These are phyloP conservation scores for Psephotus haematonotus DNA, from an alignment of 2,113 vertebrate genomes.

Conservation along the genomic window DNA sequence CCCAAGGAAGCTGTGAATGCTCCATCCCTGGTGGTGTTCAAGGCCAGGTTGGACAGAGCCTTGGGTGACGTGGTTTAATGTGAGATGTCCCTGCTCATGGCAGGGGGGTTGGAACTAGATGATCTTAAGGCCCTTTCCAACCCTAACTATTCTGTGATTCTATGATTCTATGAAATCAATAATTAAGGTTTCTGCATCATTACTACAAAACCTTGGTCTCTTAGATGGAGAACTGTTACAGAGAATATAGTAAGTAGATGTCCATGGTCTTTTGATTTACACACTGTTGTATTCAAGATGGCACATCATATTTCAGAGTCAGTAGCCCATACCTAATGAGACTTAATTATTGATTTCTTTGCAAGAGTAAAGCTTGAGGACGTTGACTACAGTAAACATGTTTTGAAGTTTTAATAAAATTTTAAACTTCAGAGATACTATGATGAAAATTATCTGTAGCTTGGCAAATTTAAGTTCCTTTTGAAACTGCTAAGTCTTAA, in stretches of 20 bases:
- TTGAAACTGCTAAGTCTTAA: background rate
- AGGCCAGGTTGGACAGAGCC: too few relatives aligned
- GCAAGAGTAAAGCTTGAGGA: background rate
- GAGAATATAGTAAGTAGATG: background rate
- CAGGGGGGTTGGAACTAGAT: too few relatives aligned
- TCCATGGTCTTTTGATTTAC: background rate
- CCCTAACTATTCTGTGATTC: too few relatives aligned
- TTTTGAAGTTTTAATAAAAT: background rate
- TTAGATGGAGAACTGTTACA: background rate
- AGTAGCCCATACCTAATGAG: background rate
- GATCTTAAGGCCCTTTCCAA: too few relatives aligned
- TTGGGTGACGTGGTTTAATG: too few relatives aligned
- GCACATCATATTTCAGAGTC: background rate
- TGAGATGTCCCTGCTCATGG: too few relatives aligned
- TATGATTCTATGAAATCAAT: background rate
- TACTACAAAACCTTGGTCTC: background rate
- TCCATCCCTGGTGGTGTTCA: too few relatives aligned
- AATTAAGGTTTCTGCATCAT: background rate
- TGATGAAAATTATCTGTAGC: background rate
- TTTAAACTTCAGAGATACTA: background rate
- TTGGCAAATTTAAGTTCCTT: background rate
- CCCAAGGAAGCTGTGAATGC: too few relatives aligned
- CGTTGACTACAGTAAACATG: background rate
- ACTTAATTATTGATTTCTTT: background rate
- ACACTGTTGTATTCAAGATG: background rate